Conservation (phyloP, 2,888 invertebrate species). For the Drosophila fulvimacula region DNA sequence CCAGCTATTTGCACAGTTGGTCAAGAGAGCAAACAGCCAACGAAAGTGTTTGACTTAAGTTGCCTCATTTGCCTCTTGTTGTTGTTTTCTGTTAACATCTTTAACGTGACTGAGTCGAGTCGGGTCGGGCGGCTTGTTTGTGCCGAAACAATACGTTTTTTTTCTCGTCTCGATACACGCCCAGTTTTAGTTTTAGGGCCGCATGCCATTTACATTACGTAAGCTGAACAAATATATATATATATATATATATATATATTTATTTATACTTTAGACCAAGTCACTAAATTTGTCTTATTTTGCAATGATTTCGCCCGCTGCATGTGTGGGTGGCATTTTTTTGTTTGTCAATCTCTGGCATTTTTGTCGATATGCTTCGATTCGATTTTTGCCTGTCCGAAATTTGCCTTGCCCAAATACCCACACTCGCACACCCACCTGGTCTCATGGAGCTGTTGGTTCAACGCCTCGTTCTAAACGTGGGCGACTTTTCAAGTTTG, state of each 20-base stretch:
- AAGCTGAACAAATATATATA: constrained; percentile 32
- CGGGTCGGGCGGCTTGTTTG: constrained; percentile 28
- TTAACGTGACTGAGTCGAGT: constrained; percentile 49
- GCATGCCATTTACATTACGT: constrained; percentile 58
- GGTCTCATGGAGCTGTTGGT: constrained; percentile 47
- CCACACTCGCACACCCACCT: constrained; percentile 52
- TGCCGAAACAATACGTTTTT: constrained; percentile 36
- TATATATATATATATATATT: neutral
- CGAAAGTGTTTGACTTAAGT: constrained; percentile 66
- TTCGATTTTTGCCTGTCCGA: constrained; percentile 69
- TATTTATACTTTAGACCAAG: constrained; percentile 27
- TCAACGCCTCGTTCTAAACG: constrained; percentile 77
- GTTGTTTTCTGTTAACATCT: constrained; percentile 54
- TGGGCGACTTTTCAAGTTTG: constrained; percentile 75
- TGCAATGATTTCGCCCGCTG: constrained; percentile 28
- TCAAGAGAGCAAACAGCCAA: constrained; percentile 70
- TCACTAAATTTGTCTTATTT: constrained; percentile 35
- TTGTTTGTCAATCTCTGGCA: constrained; percentile 43
- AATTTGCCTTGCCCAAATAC: constrained; percentile 65
- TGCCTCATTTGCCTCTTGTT: constrained; percentile 54
- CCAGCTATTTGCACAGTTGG: constrained; percentile 68
- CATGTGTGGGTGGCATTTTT: constrained; percentile 45
- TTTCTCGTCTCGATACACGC: constrained; percentile 37
- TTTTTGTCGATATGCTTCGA: constrained; percentile 51
- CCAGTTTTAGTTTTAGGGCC: constrained; percentile 54